Conservation (phyloP, 2,888 invertebrate genomes). For the Drosophila affinis region DNA sequence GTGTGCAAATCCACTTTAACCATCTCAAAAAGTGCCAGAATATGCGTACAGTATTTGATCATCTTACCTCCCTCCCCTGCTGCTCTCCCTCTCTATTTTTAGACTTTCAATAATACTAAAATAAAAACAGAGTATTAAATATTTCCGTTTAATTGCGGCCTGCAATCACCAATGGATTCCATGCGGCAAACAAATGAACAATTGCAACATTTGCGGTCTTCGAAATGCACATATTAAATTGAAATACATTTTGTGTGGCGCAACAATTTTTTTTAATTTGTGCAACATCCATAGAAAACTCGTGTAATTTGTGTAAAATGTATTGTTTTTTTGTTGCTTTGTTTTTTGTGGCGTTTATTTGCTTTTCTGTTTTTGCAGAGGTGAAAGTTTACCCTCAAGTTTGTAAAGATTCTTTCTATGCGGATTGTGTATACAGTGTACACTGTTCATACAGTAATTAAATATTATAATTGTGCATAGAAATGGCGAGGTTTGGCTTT, state of each 20-base stretch:
- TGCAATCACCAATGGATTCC: neutral
- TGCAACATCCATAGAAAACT: neutral
- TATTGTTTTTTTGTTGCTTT: neutral
- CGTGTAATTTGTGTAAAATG: neutral
- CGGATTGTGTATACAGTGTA: too few relatives aligned
- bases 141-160: neutral
- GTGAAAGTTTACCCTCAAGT: neutral
- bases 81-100: conserved; percentile 27
- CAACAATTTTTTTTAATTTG: neutral
- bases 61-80: conserved; percentile 7
- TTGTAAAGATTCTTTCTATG: neutral
- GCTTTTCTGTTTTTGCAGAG: neutral
- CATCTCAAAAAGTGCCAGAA: conserved; percentile 25
- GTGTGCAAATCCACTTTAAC: conserved; percentile 41
- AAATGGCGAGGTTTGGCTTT: neutral
- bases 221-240: neutral
- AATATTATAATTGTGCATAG: neutral
- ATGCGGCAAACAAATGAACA: neutral
- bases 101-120: conserved; percentile 7
- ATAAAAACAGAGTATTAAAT: neutral
- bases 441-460: neutral
- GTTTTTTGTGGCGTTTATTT: neutral
- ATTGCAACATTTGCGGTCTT: conserved; percentile 11
- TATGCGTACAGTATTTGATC: conserved; percentile 30
- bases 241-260: conserved; percentile 1